Base-by-base conservation (phyloP, 2,113 vertebrate genomes). In the Melanerpes formicivorus region DNA sequence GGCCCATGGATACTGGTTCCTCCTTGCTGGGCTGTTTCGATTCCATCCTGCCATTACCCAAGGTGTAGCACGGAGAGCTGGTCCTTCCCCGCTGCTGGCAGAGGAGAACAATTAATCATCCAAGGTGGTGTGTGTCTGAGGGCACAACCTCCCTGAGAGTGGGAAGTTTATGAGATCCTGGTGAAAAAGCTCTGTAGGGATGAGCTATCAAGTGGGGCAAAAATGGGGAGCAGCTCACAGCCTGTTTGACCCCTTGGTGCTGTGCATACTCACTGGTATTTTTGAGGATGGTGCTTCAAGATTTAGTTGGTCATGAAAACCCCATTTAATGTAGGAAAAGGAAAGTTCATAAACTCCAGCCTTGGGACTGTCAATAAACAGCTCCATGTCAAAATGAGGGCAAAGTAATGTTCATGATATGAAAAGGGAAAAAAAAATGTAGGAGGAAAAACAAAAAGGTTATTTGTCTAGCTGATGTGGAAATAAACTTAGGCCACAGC, bases 401-500 rank as follows among this genome's bases (percentile, higher is more conserved):
- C 63, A 37, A 71, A 85, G 32, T 48, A 80, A 69, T 30, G 13
- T 6, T 56, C 40, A 11, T 26, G 52, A 30, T 14, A 1, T 74
- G 55, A 59, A 60, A 37, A 52, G 50, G 22, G 6, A 14, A 25
- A 13, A 52, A 50, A 80, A 66, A 63, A 76, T 37, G 37, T 18
- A 10, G 23, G 4, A 27, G 48, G 48, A 42, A 10, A 4, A 10
- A n/a, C n/a, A 10, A 10, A 10, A 40, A 40, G 40, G 40, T 40
- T 40, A 40, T 40, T 40, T 93, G 11, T 92, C 48, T 87, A 62
- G 42, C 55, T 71, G 72, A 56, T 77, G 60, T 78, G 40, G 44
- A 55, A 94, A 86, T 67, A 71, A 88, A 54, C 44, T 67, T 82
- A 89, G 96, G 91, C 91, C 92, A 84, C 27, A 80, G 69, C 67